Base-by-base conservation (phyloP, 2,888 invertebrate species). In the Heteromurus nitidus region DNA sequence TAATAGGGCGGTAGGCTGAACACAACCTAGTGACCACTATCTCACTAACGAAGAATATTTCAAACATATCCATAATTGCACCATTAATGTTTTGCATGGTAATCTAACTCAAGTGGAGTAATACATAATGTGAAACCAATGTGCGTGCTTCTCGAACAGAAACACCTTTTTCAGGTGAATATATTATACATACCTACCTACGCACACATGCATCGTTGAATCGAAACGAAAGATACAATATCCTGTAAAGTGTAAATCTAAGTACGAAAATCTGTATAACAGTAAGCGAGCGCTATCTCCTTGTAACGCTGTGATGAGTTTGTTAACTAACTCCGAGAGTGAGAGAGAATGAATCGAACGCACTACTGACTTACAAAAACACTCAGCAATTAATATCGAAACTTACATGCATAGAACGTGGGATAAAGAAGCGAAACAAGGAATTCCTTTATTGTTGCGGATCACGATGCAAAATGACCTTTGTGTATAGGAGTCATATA, bases 21-120 rank as follows among this genome's bases (percentile, higher is more conserved):
- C 47, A 47, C 47, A 47, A 16, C 47, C 47, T n/a, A 47, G 47
- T 47, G 47, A 47, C 47, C 47, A 47, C 47, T n/a, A 47, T n/a
- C n/a, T n/a, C n/a, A n/a, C n/a, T n/a, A n/a, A n/a, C n/a, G n/a
- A n/a, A n/a, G n/a, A n/a, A n/a, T n/a, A n/a, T n/a, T n/a, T n/a
- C 47, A 47, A 47, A 47, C 36, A 36, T 47, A 47, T 11, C 3
- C 11, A 47, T 47, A 47, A 47, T 47, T 47, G n/a, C 47, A 5
- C 3, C n/a, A 47, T 36, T 47, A n/a, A 47, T 11, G 11, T 13
- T 47, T 47, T 47, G 47, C 3, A 47, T 11, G n/a, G n/a, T 47
- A 13, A 36, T 36, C 13, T 47, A 16, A 47, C 47, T 16, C 47
- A 47, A 47, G 47, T n/a, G 3, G 3, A 16, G 7, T 47, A 47